Conservation (phyloP, 2,113 vertebrate genomes). For the Psammodynastes pulverulentus region DNA sequence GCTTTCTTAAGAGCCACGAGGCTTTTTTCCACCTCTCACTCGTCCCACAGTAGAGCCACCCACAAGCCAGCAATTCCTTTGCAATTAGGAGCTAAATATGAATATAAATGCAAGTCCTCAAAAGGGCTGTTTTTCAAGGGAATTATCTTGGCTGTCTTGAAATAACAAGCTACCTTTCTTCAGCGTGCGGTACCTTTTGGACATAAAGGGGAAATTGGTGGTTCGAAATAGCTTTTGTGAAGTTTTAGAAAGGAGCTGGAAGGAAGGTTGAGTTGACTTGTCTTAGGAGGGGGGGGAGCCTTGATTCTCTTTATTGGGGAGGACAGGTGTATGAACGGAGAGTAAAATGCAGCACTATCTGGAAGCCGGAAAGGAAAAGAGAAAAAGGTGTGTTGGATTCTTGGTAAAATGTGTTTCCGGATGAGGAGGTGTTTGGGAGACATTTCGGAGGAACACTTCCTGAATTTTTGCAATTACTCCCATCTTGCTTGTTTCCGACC, state of each 20-base stretch:
- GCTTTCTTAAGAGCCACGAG: background rate
- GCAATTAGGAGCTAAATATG: background rate
- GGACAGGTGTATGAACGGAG: background rate
- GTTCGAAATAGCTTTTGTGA: background rate
- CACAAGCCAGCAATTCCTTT: background rate
- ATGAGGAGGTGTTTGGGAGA: background rate
- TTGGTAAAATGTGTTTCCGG: background rate
- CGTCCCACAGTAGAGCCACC: background rate
- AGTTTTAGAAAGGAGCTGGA: background rate
- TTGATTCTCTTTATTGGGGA: background rate
- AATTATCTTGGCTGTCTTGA: background rate
- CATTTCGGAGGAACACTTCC: background rate
- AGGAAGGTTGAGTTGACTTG: background rate
- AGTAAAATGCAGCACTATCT: background rate
- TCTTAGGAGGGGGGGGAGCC: background rate
- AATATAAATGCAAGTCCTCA: background rate
- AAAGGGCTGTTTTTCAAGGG: constrained; percentile 4
- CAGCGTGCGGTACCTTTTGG: background rate
- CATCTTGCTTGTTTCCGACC: background rate
- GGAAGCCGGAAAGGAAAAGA: background rate
- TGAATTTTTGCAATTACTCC: too few relatives aligned
- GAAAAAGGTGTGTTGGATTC: background rate
- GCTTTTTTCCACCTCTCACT: too few relatives aligned
- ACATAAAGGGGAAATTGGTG: background rate
- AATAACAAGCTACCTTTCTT: background rate